Base-by-base conservation (phyloP, 1,140 invertebrate genomes). In the Drosophila ercepeae region DNA sequence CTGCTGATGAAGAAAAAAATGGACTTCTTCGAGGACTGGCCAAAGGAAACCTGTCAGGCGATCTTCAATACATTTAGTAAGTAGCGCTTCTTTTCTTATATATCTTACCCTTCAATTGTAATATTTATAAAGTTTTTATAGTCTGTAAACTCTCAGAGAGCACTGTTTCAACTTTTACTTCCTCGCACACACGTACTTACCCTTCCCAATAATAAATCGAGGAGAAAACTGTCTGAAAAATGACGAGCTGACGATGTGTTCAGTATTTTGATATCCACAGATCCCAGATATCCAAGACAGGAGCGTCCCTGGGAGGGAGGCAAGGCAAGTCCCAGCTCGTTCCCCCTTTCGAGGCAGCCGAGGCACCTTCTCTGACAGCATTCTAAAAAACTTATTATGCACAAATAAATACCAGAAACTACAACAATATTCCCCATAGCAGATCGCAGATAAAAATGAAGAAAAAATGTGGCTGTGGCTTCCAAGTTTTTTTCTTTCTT, bases 171-270 rank as follows among this genome's bases (percentile, higher is more conserved):
- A 39, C 29, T 53, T 46, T 46, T 74, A 68, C 51, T 55, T 67
- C 55, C 77, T 53, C 55, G 23, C 71, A 49, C 48, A 29, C 39
- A 57, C 21, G 29, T 16, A 18, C 53, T 46, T 36, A 13, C 54
- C 42, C 75, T 23, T 7, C 54, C 42, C 75, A 55, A 64, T 65
- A 75, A 84, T 78, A 84, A 84, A 79, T 84, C 57, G 76, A 64
- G 34, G 53, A 63, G 68, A 81, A 88, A 88, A 88, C 77, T 61
- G 74, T 69, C 82, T 88, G 75, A 88, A 88, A 86, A 88, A 88
- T 88, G 82, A 88, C 82, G 82, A 88, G 82, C 82, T 88, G 82
- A 89, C 82, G 82, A 88, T 75, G 78, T 88, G 77, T 88, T 78
- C 70, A 82, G 77, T 88, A 88, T 88, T 88, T 88, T 82, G 83